phyloP scores from a whole-genome alignment of 2,113 vertebrate species.

The Myrmecobius fasciatus region DNA sequence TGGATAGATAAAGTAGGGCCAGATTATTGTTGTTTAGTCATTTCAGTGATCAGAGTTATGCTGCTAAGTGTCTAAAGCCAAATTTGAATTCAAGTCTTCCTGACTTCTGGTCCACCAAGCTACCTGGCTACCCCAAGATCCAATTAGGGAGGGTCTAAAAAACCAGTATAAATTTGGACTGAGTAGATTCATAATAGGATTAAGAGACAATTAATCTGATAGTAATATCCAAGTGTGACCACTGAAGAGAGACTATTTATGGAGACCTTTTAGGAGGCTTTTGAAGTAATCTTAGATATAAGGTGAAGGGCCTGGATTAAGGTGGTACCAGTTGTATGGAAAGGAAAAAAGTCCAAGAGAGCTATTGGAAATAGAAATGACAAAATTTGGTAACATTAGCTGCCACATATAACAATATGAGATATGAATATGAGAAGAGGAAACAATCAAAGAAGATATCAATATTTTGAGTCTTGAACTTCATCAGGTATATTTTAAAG shows the following conservation, averaged over 20 bases:
- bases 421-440: not conserved
- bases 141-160: not conserved
- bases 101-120: not conserved
- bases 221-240: not conserved
- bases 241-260: not conserved
- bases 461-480: not conserved
- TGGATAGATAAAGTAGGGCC: too few species aligned
- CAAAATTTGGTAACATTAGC: not conserved
- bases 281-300: not conserved
- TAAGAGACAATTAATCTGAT: not conserved
- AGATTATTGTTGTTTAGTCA: not conserved
- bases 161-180: not conserved
- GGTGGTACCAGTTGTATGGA: not conserved
- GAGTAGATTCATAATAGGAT: not conserved
- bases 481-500: constrained; percentile 35
- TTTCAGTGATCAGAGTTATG: not conserved
- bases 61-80: not conserved
- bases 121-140: too few species aligned
- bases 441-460: not conserved
- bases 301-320: not conserved
- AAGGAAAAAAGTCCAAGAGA: not conserved
- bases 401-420: too few species aligned
- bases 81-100: not conserved
- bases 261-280: not conserved
- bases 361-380: not conserved